Evolutionary conservation across 2,797 vertebrate species (phyloP), one percentile per base, ranked within the genome.

Genomic region (Silurus aristotelis): DNA sequence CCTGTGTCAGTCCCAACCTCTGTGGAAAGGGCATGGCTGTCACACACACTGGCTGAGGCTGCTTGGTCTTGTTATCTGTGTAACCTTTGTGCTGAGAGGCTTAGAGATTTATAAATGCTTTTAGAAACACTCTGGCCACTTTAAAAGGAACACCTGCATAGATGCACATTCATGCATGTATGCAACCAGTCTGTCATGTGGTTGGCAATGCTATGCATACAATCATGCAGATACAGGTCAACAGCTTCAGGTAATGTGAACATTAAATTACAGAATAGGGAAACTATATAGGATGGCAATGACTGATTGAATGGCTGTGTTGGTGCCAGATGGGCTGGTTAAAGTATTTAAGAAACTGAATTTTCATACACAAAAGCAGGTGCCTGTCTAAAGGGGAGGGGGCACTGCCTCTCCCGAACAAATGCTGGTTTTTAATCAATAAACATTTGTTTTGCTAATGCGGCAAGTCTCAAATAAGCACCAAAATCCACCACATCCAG

Each of bases 1-100:
- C 19, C 52, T 27, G 6, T 76, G 63, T 60, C 64, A 58, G 61
- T 58, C n/a, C 61, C 38, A 77, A 19, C 22, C 20, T 19, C 43
- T 72, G 25, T 52, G 19, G 78, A 85, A 84, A 85, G 46, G 78
- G 58, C 80, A 68, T 38, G n/a, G 14, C 72, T 78, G 67, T 84
- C 66, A 43, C 67, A 71, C 7, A 71, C 7, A 25, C 25, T 58
- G 27, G 20, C 66, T 56, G 43, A 17, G 43, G 25, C 22, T 27
- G 43, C 14, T 70, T 60, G 14, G 52, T 38, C 80, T 38, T 82
- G 55, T 43, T 70, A 17, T 22, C 2, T 38, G 25, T 63, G 67
- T 82, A 58, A 82, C 52, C 12, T 70, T 55, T 85, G 61, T 64
- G 22, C 38, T 17, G n/a, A 48, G 77, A 15, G 61, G n/a, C 61